Evolutionary conservation across 1,140 invertebrate species (phyloP).

Genomic region (Portunus trituberculatus): DNA sequence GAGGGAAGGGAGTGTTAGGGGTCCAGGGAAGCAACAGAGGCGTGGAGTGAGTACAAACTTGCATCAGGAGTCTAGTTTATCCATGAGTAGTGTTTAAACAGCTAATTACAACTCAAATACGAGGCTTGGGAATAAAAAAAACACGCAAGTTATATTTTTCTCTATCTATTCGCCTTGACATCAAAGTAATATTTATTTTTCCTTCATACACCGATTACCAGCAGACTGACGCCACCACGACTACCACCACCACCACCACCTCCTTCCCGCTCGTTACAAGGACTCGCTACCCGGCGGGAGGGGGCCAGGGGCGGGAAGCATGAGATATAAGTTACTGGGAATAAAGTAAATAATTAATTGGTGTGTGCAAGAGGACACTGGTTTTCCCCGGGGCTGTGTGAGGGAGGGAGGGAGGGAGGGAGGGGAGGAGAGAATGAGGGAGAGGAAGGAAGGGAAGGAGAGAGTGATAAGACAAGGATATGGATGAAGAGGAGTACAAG

Average conservation of each 20-base stretch:
- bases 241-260: not conserved
- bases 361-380: not conserved
- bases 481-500: not conserved
- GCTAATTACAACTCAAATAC: constrained; percentile 5
- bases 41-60: not conserved
- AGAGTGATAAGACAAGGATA: not conserved
- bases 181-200: constrained; percentile 7
- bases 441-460: not conserved
- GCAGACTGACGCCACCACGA: not conserved
- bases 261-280: not conserved
- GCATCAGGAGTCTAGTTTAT: not conserved
- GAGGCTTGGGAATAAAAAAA: not conserved
- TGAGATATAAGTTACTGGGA: not conserved
- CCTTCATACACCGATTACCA: not conserved
- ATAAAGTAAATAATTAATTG: constrained; percentile 15
- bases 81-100: not conserved
- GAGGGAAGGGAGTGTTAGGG: too few species aligned
- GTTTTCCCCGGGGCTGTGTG: not conserved
- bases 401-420: not conserved
- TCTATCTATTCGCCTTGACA: not conserved
- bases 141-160: not conserved
- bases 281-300: not conserved
- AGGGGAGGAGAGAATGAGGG: too few species aligned
- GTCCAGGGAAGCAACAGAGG: too few species aligned
- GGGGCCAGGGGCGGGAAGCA: not conserved